Base-by-base conservation (phyloP, 2,113 vertebrate genomes). In the Onychostoma macrolepis region DNA sequence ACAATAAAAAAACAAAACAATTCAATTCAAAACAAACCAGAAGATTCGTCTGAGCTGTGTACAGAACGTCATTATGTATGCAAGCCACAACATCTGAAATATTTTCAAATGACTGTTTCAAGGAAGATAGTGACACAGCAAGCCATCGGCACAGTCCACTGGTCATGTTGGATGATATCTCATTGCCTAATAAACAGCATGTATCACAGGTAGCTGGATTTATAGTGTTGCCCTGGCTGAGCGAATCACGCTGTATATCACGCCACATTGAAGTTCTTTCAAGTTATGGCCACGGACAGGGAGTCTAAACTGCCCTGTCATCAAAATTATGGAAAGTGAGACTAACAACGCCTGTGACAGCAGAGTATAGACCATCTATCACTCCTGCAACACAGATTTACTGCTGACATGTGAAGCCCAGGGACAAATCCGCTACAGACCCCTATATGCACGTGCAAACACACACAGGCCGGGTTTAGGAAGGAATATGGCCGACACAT, bases 371-470 rank as follows among this genome's bases (percentile, higher is more conserved):
- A 76, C 76, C 90, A 90, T 92, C 89, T 58, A 88, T 85, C 87
- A 90, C 86, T 74, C 4, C 41, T 61, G 88, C 77, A 91, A 91
- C 67, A 84, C 88, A 90, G 92, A 93, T 93, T 93, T 92, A 93
- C 90, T 87, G 91, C 90, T 7, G 81, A 11, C 87, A 77, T 80
- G 89, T 88, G 89, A 91, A 92, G 81, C 24, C 63, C 77, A 63
- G 38, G 48, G 69, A 85, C 69, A 50, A 38, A 36, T 26, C 9
- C n/a, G 21, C 45, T 30, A 41, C 41, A 48, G 12, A n/a, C 26
- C 65, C 41, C 12, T 61, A 87, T 48, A 84, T 43, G 21, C n/a
- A 6, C 50, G 43, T 83, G 41, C 30, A 48, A 65, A 61, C 36
- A 69, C 65, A 53, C n/a, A 84, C n/a, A 56, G 33, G 84, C 53